These are phyloP conservation scores for Nematolebias whitei DNA, from an alignment of 2,113 vertebrate species.

Conservation along the genomic window DNA sequence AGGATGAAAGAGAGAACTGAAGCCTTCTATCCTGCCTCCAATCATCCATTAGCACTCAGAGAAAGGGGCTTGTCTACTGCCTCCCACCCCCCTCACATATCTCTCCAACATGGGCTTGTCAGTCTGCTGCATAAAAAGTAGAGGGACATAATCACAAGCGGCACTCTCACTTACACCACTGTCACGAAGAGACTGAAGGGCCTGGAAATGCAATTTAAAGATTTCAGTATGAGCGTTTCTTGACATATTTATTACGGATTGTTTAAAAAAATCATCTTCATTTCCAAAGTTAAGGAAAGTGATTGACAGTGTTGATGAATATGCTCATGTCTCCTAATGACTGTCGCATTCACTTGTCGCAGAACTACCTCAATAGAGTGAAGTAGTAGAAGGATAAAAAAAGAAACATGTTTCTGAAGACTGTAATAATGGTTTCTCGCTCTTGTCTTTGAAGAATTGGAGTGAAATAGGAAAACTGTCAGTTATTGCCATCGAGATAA, in stretches of 20 bases:
- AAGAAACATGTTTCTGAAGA: slow-evolving; percentile 28
- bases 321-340: slow-evolving; percentile 59
- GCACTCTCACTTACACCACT: slow-evolving; percentile 44
- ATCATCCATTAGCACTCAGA: slow-evolving; percentile 92
- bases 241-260: slow-evolving; percentile 72
- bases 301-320: slow-evolving; percentile 73
- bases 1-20: slow-evolving; percentile 94
- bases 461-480: slow-evolving; percentile 8
- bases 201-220: slow-evolving; percentile 61
- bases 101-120: slow-evolving; percentile 78
- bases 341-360: slow-evolving; percentile 39
- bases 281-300: slow-evolving; percentile 50
- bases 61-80: slow-evolving; percentile 81
- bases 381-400: slow-evolving; percentile 47
- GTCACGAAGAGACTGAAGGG: slow-evolving; percentile 34
- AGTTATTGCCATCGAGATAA: background rate
- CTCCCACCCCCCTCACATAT: slow-evolving; percentile 15
- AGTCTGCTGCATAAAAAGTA: slow-evolving; percentile 76
- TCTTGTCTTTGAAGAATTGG: slow-evolving; percentile 38
- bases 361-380: slow-evolving; percentile 35
- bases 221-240: slow-evolving; percentile 54
- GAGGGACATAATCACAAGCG: slow-evolving; percentile 59
- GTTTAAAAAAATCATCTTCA: slow-evolving; percentile 64
- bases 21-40: slow-evolving; percentile 92
- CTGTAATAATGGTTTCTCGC: slow-evolving; percentile 1